These are phyloP conservation scores for Diplogasteroides magnus DNA, from an alignment of 1,140 invertebrate species.

Conservation along the genomic window DNA sequence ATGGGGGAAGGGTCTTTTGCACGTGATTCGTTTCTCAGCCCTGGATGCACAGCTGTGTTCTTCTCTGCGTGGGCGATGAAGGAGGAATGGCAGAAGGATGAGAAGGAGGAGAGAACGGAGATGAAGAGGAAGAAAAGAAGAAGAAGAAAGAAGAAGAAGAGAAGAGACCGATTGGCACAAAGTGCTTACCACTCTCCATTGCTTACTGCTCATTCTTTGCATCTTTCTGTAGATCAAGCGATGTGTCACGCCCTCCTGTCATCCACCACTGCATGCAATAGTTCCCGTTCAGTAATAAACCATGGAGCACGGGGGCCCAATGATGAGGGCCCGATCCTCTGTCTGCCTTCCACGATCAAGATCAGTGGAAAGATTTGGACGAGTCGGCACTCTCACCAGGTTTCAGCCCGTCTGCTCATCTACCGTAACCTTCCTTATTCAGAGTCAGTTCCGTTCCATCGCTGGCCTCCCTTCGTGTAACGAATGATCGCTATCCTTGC, in stretches of 20 bases:
- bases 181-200: not conserved
- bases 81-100: too few species aligned
- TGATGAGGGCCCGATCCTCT: constrained; percentile 22
- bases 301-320: constrained; percentile 1
- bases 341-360: constrained; percentile 23
- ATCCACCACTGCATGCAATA: too few species aligned
- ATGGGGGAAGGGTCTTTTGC: too few species aligned
- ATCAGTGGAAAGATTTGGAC: constrained; percentile 26
- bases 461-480: not conserved
- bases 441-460: constrained; percentile 9
- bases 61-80: too few species aligned
- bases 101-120: too few species aligned
- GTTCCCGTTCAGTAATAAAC: too few species aligned
- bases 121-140: too few species aligned
- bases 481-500: constrained; percentile 36
- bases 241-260: not conserved
- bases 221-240: not conserved
- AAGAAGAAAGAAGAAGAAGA: not conserved
- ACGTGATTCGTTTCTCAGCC: too few species aligned
- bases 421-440: constrained; percentile 2
- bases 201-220: not conserved
- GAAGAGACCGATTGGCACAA: not conserved
- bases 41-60: too few species aligned
- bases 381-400: constrained; percentile 28
- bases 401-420: not conserved